Conservation (phyloP, 2,888 invertebrate genomes). For the Galerucella pusilla region DNA sequence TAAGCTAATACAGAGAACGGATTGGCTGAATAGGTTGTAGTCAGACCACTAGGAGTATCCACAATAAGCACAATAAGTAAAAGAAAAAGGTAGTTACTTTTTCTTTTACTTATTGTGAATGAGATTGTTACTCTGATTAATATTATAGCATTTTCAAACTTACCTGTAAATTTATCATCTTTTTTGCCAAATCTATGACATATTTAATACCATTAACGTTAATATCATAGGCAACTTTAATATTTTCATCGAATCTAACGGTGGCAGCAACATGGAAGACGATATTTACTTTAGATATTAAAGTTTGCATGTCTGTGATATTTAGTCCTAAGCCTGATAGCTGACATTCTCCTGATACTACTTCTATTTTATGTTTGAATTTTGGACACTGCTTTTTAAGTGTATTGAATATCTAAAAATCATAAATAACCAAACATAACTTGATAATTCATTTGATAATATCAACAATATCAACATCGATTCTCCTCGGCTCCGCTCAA, state of each 20-base stretch:
- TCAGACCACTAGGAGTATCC: too few species aligned
- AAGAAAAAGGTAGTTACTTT: too few species aligned
- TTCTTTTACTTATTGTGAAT: too few species aligned
- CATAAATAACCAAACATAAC: conserved; percentile 3
- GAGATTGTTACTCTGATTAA: too few species aligned
- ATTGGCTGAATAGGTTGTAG: too few species aligned
- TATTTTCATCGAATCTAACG: conserved; percentile 86
- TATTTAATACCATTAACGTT: conserved; percentile 84
- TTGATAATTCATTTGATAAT: too few species aligned
- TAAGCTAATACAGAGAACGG: too few species aligned
- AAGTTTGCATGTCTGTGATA: conserved; percentile 70
- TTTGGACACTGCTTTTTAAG: conserved; percentile 69
- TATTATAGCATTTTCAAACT: conserved; percentile 18
- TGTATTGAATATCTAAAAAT: conserved; percentile 67
- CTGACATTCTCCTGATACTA: conserved; percentile 76
- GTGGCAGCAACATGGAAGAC: conserved; percentile 93
- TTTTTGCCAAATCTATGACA: conserved; percentile 77
- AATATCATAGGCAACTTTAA: conserved; percentile 80
- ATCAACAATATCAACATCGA: too few species aligned
- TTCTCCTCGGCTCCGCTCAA: too few species aligned
- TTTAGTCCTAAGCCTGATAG: conserved; percentile 74
- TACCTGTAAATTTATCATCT: conserved; percentile 79
- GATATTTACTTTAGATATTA: conserved; percentile 74
- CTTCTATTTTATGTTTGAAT: conserved; percentile 75
- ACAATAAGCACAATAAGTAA: too few species aligned